A percentile compares a stretch with the other conserved stretches of the same genome.
Conservation (phyloP, 1,140 invertebrate species). For the Meloidogyne floridensis region DNA sequence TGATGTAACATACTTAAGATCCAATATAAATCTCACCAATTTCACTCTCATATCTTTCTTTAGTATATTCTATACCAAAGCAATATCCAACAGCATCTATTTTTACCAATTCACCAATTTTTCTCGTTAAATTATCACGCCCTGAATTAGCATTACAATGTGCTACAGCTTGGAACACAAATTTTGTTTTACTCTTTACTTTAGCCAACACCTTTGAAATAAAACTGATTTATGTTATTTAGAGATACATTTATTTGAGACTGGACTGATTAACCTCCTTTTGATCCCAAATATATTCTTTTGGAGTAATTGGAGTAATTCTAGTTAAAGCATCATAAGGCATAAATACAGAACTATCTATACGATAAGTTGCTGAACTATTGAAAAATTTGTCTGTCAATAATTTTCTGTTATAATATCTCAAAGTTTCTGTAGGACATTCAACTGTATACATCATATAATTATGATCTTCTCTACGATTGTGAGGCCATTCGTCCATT, state of each 20-base stretch:
- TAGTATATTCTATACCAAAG: background rate
- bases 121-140: conserved; percentile 11
- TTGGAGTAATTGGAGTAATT: background rate
- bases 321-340: conserved; percentile 13
- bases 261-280: background rate
- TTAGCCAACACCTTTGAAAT: background rate
- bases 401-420: background rate
- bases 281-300: conserved; percentile 9
- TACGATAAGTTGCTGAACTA: conserved; percentile 25
- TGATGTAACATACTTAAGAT: no score
- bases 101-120: background rate
- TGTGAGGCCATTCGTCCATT: background rate
- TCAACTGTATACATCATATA: conserved; percentile 21
- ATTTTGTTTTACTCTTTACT: conserved; percentile 7
- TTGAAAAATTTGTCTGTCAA: conserved; percentile 20
- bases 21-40: background rate
- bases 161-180: conserved; percentile 22
- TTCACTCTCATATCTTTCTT: conserved; percentile 5
- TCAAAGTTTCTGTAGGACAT: background rate
- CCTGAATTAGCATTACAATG: conserved; percentile 21
- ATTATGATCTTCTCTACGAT: background rate
- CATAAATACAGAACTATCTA: conserved; percentile 22
- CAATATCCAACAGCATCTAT: conserved; percentile 18
- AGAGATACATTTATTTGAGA: no score
- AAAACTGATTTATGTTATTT: conserved; percentile 4